Evolutionary conservation across 2,888 invertebrate genomes (phyloP).

Genomic region (Polia nebulosa): DNA sequence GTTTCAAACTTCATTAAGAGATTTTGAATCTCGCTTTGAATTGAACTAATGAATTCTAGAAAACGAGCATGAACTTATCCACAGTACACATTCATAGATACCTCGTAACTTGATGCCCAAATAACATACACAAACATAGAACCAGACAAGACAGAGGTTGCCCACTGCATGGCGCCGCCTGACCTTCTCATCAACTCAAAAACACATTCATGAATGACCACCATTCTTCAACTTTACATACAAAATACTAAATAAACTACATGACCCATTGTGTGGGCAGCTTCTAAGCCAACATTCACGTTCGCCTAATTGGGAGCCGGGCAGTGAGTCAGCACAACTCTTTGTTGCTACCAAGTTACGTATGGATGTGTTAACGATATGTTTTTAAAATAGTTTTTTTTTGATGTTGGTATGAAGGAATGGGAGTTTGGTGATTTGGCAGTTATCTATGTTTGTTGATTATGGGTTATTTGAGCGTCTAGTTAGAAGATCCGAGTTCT

Average conservation of each 20-base stretch:
- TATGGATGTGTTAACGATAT: constrained; percentile 50
- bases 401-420: background rate
- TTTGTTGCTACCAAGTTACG: constrained; percentile 68
- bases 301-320: constrained; percentile 64
- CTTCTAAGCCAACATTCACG: constrained; percentile 60
- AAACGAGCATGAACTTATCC: no score
- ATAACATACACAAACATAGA: background rate
- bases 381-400: constrained; percentile 43
- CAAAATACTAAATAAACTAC: constrained; percentile 52
- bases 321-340: constrained; percentile 60
- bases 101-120: background rate
- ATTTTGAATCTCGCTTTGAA: no score
- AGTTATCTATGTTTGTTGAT: background rate
- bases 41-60: no score
- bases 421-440: constrained; percentile 10
- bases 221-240: constrained; percentile 27
- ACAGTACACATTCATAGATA: no score
- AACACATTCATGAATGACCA: constrained; percentile 43
- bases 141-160: background rate
- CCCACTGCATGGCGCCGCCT: constrained; percentile 46
- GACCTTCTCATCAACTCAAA: constrained; percentile 12
- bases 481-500: background rate
- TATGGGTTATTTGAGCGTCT: background rate
- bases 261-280: constrained; percentile 55
- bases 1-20: no score